phyloP scores from a whole-genome alignment of 1,140 invertebrate species.

The Macrosteles quadrilineatus region DNA sequence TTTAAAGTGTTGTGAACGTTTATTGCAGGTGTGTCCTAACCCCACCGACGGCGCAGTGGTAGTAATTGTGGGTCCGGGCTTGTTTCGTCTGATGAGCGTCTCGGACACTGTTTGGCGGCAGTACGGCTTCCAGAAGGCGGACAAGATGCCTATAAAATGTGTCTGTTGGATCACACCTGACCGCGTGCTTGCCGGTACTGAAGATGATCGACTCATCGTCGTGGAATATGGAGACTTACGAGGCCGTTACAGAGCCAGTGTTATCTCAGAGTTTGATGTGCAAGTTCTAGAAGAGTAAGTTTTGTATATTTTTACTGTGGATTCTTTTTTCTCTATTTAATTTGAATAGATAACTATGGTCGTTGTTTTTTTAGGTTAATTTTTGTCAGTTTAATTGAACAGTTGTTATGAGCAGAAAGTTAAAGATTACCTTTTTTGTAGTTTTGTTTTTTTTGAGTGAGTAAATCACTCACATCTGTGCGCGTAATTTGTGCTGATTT shows the following conservation, averaged over 20 bases:
- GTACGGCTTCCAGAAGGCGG: constrained; percentile 80
- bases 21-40: constrained; percentile 64
- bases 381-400: no score
- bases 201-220: constrained; percentile 68
- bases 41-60: constrained; percentile 74
- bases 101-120: constrained; percentile 79
- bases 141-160: constrained; percentile 68
- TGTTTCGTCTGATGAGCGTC: constrained; percentile 75
- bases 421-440: no score
- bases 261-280: constrained; percentile 40
- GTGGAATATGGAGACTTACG: constrained; percentile 80
- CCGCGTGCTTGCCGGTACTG: constrained; percentile 72
- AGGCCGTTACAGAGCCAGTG: constrained; percentile 58
- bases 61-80: constrained; percentile 69
- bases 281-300: constrained; percentile 10
- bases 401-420: no score
- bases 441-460: no score
- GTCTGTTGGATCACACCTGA: constrained; percentile 74
- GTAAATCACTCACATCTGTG: no score
- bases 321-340: no score
- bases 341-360: no score
- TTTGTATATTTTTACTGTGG: no score
- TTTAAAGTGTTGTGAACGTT: no score
- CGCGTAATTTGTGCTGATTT: no score
- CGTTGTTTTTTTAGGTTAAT: no score